phyloP scores from a whole-genome alignment of 2,888 invertebrate species.

The Aricia artaxerxes region DNA sequence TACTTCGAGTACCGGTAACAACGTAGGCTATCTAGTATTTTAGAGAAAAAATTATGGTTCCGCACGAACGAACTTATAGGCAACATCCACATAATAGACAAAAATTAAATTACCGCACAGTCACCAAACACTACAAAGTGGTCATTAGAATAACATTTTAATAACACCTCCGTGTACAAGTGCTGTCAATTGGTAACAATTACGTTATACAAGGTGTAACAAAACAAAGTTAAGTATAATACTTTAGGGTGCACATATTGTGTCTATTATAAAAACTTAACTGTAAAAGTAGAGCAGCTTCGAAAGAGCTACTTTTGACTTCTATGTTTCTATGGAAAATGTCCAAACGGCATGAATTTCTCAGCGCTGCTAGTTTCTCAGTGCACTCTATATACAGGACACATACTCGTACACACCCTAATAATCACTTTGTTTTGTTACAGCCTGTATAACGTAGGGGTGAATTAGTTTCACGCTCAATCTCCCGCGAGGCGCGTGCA shows the following conservation, averaged over 20 bases:
- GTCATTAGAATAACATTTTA: slow-evolving; percentile 41
- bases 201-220: slow-evolving; percentile 43
- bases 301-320: too few relatives aligned
- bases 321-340: too few relatives aligned
- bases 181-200: slow-evolving; percentile 70
- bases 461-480: slow-evolving; percentile 80
- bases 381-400: too few relatives aligned
- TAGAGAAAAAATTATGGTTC: too few relatives aligned
- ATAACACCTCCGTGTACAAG: slow-evolving; percentile 50
- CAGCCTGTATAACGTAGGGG: slow-evolving; percentile 63
- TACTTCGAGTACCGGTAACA: too few relatives aligned
- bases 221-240: not conserved
- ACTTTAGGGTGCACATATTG: not conserved
- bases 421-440: not conserved
- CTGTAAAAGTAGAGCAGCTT: too few relatives aligned
- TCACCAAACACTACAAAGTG: not conserved
- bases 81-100: too few relatives aligned
- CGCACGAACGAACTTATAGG: too few relatives aligned
- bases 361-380: too few relatives aligned
- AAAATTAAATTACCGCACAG: not conserved
- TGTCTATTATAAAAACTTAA: not conserved
- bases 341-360: too few relatives aligned
- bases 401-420: not conserved
- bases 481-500: slow-evolving; percentile 68
- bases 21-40: too few relatives aligned